Conservation (phyloP, 2,888 invertebrate genomes). For the Oscheius sp. region DNA sequence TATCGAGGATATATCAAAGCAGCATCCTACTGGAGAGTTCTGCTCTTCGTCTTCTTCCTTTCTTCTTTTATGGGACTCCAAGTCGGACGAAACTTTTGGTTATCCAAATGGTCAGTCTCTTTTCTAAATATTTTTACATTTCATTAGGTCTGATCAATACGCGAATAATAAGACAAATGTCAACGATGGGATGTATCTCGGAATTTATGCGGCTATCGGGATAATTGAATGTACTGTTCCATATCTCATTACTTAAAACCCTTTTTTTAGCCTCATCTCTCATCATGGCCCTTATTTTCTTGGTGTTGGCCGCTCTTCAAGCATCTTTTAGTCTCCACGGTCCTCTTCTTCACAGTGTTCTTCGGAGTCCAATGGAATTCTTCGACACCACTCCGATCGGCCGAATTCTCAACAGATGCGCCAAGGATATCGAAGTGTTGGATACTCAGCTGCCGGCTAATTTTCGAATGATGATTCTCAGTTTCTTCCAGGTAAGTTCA, state of each 20-base stretch:
- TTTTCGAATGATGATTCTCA: constrained; percentile 60
- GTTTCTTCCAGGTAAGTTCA: constrained; percentile 47
- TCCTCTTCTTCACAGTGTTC: constrained; percentile 52
- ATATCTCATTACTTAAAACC: too few species aligned
- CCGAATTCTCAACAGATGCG: constrained; percentile 71
- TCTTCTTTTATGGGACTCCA: constrained; percentile 50
- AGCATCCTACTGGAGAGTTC: constrained; percentile 82
- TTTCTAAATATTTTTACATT: too few species aligned
- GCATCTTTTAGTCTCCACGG: constrained; percentile 59
- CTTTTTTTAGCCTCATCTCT: constrained; percentile 4
- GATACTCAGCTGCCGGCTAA: constrained; percentile 56
- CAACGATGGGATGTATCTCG: constrained; percentile 2
- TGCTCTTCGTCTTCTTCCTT: constrained; percentile 78
- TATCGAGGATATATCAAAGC: constrained; percentile 88
- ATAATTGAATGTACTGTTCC: constrained; percentile 11
- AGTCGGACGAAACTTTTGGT: constrained; percentile 61
- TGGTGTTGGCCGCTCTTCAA: constrained; percentile 55
- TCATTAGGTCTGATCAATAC: constrained; percentile 13
- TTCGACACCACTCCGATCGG: constrained; percentile 72
- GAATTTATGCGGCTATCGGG: constrained; percentile 6
- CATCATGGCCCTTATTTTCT: constrained; percentile 35
- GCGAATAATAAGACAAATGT: background rate
- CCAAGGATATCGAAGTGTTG: constrained; percentile 66
- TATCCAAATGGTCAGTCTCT: constrained; percentile 62
- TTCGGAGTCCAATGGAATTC: constrained; percentile 70